Evolutionary conservation across 1,140 invertebrate genomes (phyloP).

Genomic region (Geopemphigus sp.): DNA sequence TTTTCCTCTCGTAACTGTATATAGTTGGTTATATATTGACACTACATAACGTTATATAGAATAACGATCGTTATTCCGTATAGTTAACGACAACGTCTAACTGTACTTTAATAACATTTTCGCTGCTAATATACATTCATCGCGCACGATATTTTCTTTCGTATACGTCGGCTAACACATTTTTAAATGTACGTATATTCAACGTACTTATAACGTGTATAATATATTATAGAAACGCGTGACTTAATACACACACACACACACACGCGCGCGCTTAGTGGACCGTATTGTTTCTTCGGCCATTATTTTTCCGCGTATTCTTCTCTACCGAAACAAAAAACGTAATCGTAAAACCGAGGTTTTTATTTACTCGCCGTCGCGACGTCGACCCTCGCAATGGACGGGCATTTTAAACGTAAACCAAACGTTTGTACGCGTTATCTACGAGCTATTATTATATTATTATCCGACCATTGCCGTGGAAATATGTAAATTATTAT

Average conservation of each 20-base stretch:
- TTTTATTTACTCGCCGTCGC: neutral
- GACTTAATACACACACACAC: too few species aligned
- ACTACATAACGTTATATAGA: neutral
- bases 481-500: conserved; percentile 15
- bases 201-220: too few species aligned
- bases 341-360: neutral
- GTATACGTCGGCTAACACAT: neutral
- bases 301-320: neutral
- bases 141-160: neutral
- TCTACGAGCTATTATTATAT: neutral
- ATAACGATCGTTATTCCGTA: neutral
- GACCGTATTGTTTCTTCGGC: neutral
- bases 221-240: neutral
- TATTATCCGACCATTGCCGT: too few species aligned
- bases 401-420: neutral
- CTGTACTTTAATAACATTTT: neutral
- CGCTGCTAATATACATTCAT: neutral
- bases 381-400: too few species aligned
- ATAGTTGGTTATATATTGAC: neutral
- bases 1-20: neutral
- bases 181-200: neutral
- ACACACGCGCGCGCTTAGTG: too few species aligned
- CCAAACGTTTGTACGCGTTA: neutral
- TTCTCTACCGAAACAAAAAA: neutral
- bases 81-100: neutral